Percentiles rank a stretch among this genome's conserved stretches.
These are phyloP conservation scores for Vulpes lagopus DNA, from an alignment of 2,113 vertebrate genomes.

Conservation along the genomic window DNA sequence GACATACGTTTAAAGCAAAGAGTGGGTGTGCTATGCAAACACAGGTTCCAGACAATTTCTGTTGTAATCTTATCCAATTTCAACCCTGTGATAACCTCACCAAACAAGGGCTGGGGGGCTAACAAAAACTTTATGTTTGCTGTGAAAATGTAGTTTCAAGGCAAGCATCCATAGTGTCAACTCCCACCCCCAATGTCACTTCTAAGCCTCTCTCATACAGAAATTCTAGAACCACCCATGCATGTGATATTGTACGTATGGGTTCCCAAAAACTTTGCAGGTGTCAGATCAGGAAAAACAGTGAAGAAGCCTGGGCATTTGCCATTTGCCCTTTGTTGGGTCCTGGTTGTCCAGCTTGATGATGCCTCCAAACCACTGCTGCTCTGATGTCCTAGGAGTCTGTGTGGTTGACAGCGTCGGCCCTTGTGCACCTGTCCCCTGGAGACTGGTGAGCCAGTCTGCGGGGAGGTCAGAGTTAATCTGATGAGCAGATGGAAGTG, in stretches of 20 bases:
- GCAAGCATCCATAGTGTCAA: too few relatives aligned
- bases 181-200: background rate
- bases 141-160: background rate
- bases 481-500: background rate
- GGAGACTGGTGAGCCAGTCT: background rate
- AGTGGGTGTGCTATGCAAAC: background rate
- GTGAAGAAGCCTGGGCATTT: background rate
- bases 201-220: background rate
- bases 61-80: background rate
- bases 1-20: background rate
- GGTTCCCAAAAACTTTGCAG: background rate
- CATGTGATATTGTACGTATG: fast-evolving
- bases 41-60: background rate
- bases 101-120: background rate
- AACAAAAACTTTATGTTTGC: background rate
- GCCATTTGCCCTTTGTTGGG: background rate
- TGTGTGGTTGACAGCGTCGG: background rate
- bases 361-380: too few relatives aligned
- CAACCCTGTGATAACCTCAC: background rate
- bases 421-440: background rate
- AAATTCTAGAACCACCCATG: background rate
- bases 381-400: background rate
- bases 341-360: background rate
- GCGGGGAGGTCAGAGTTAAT: background rate
- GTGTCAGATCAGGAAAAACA: background rate